These are phyloP conservation scores for Hystrix cristata DNA, from an alignment of 2,113 vertebrate species.

Conservation along the genomic window DNA sequence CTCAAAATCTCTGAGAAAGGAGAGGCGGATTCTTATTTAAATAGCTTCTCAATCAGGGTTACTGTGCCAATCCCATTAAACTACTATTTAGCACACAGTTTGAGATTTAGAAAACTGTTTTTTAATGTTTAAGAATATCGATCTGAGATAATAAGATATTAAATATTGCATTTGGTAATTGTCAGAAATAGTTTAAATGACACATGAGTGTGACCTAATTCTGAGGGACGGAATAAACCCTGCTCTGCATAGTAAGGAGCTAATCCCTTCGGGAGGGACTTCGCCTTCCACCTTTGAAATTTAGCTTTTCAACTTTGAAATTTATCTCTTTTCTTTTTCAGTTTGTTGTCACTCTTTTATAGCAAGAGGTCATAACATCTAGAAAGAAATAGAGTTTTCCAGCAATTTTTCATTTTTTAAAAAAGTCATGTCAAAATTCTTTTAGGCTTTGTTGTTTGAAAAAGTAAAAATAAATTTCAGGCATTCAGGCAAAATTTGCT, in stretches of 20 bases:
- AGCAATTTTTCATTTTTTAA: background rate
- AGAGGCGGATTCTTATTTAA: background rate
- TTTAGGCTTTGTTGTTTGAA: background rate
- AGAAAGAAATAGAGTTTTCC: background rate
- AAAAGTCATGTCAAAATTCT: background rate
- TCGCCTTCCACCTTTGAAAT: background rate
- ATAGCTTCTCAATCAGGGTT: background rate
- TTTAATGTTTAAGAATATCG: background rate
- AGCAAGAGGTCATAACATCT: background rate
- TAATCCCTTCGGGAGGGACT: background rate
- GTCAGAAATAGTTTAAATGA: background rate
- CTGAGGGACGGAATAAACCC: background rate
- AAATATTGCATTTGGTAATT: slow-evolving; percentile 31
- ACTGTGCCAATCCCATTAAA: background rate
- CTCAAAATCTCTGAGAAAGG: slow-evolving; percentile 23
- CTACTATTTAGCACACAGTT: background rate
- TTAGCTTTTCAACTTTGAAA: background rate
- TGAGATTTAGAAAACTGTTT: background rate
- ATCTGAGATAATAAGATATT: background rate
- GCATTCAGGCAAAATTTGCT: background rate
- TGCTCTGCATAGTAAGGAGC: background rate
- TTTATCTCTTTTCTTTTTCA: background rate
- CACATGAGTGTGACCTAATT: background rate
- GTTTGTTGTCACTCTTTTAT: background rate
- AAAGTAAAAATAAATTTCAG: background rate